Conservation (phyloP, 2,888 invertebrate genomes). For the Mythimna impura region DNA sequence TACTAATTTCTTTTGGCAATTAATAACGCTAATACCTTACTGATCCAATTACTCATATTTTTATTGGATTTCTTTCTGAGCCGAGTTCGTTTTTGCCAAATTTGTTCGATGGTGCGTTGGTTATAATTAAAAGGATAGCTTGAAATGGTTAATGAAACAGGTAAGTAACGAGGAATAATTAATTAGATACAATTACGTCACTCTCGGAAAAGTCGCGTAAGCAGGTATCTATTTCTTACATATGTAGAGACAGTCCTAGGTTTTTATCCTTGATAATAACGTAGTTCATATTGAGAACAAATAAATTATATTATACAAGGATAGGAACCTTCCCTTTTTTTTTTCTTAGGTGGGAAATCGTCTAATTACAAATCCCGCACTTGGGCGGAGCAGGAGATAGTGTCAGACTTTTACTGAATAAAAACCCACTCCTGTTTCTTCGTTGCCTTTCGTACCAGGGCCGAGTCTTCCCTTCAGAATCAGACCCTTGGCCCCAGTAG, state of each 20-base stretch:
- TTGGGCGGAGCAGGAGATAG: too few species aligned
- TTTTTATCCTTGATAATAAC: not conserved
- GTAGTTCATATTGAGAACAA: not conserved
- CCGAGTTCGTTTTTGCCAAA: not conserved
- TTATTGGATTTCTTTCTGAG: slow-evolving; percentile 15
- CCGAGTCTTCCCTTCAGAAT: too few species aligned
- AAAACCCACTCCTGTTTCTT: too few species aligned
- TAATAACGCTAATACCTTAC: slow-evolving; percentile 58
- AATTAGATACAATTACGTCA: not conserved
- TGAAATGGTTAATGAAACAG: not conserved
- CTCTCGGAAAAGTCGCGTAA: not conserved
- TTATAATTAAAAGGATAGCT: not conserved
- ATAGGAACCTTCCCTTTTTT: not conserved
- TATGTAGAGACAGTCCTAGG: not conserved
- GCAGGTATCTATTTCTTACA: not conserved
- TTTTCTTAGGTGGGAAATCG: too few species aligned
- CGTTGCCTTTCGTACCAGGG: too few species aligned
- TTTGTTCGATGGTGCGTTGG: not conserved
- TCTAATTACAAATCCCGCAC: too few species aligned
- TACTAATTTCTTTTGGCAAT: slow-evolving; percentile 52
- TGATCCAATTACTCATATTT: slow-evolving; percentile 49
- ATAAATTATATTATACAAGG: not conserved
- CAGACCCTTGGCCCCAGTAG: too few species aligned
- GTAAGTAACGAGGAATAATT: too few species aligned
- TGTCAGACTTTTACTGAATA: too few species aligned